phyloP scores from a whole-genome alignment of 1,140 invertebrate genomes.

The Drosophila ohnishii region DNA sequence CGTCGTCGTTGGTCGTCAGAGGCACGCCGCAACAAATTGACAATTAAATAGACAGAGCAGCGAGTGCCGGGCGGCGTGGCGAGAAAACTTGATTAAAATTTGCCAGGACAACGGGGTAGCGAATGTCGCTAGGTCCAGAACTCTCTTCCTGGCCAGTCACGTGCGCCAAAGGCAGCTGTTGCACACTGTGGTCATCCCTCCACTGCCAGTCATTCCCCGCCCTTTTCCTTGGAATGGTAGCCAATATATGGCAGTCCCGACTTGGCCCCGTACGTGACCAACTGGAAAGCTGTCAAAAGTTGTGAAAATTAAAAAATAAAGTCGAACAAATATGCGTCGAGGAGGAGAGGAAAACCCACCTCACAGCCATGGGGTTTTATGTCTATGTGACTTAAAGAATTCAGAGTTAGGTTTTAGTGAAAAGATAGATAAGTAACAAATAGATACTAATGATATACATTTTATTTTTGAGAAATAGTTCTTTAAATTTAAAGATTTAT shows the following conservation, averaged over 20 bases:
- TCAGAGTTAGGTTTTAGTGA: too few relatives aligned
- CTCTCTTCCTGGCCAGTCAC: constrained; percentile 45
- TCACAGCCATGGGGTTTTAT: not conserved
- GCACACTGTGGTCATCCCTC: constrained; percentile 53
- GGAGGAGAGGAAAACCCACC: constrained; percentile 16
- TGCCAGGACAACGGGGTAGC: constrained; percentile 55
- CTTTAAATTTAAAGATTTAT: too few relatives aligned
- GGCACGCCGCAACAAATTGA: constrained; percentile 73
- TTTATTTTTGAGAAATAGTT: not conserved
- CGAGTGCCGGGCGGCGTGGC: constrained; percentile 38
- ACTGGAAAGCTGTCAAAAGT: constrained; percentile 76
- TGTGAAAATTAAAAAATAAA: constrained; percentile 81
- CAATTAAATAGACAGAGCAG: constrained; percentile 75
- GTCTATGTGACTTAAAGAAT: constrained; percentile 15
- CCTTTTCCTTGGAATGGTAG: constrained; percentile 12
- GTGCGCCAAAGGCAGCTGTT: constrained; percentile 72
- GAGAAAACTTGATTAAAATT: constrained; percentile 80
- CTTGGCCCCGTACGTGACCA: constrained; percentile 66
- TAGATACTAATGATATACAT: not conserved
- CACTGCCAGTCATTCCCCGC: constrained; percentile 3
- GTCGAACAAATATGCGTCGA: constrained; percentile 72
- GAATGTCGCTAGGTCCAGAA: not conserved
- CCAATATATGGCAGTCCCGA: constrained; percentile 65
- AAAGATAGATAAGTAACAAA: too few relatives aligned
- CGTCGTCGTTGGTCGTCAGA: constrained; percentile 29